phyloP scores from a whole-genome alignment of 2,113 vertebrate genomes.

The Pterocles gutturalis region DNA sequence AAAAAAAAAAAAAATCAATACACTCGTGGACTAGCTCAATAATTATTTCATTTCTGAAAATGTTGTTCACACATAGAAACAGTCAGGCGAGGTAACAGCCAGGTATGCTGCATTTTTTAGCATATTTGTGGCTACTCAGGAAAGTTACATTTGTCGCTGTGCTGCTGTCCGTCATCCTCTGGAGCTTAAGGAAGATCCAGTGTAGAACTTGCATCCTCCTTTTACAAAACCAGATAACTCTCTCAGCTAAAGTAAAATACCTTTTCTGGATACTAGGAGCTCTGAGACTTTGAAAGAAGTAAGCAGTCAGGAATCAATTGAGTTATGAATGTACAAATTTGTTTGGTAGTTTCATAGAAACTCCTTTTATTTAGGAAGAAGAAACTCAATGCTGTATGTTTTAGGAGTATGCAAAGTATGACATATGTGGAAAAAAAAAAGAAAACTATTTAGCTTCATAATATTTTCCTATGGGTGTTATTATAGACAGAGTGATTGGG shows the following conservation, averaged over 20 bases:
- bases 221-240: neutral
- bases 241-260: neutral
- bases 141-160: neutral
- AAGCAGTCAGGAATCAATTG: neutral
- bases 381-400: neutral
- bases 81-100: neutral
- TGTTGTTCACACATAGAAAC: neutral
- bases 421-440: neutral
- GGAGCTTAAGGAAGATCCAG: neutral
- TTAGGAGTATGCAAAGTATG: neutral
- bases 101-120: neutral
- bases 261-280: neutral
- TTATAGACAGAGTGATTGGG: neutral
- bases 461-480: neutral
- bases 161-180: neutral
- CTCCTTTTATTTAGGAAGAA: neutral
- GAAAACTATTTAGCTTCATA: neutral
- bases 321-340: neutral
- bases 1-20: neutral
- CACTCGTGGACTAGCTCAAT: neutral
- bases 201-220: neutral
- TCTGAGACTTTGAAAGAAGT: neutral
- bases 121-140: neutral
- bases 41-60: neutral
- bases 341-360: neutral